A percentile compares a stretch with the other conserved stretches of the same genome.
phyloP scores from a whole-genome alignment of 2,113 vertebrate species.

The Equus quagga region DNA sequence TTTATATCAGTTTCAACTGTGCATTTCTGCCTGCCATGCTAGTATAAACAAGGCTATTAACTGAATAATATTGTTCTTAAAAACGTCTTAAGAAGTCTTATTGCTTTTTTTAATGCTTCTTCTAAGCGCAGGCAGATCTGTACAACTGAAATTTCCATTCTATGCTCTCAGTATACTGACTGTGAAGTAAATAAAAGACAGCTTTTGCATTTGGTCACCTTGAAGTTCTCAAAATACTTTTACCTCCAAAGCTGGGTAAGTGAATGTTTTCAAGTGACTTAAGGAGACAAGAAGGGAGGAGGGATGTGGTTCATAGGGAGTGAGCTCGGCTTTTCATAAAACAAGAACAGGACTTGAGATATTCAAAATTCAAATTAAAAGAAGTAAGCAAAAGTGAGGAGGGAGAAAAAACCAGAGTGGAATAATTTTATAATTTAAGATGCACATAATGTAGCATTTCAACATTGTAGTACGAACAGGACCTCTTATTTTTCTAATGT shows the following conservation, averaged over 20 bases:
- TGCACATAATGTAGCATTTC: constrained; percentile 39
- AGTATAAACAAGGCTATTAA: constrained; percentile 71
- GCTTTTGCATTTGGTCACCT: constrained; percentile 87
- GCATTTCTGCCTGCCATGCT: constrained; percentile 59
- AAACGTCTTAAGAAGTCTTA: constrained; percentile 75
- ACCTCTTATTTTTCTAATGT: not conserved
- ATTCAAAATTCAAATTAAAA: constrained; percentile 64
- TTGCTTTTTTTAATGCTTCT: constrained; percentile 79
- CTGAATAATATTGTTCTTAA: constrained; percentile 63
- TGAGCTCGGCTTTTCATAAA: constrained; percentile 58
- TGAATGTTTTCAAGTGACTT: constrained; percentile 81
- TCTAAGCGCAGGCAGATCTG: constrained; percentile 76
- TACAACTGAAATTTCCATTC: constrained; percentile 77
- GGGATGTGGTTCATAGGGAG: not conserved
- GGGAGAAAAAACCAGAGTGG: not conserved
- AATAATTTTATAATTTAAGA: constrained; percentile 69
- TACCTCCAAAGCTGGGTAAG: constrained; percentile 84
- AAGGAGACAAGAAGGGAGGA: not conserved
- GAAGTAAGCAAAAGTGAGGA: constrained; percentile 22
- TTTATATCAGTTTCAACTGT: constrained; percentile 65
- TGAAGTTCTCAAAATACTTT: constrained; percentile 85
- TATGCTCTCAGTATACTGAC: constrained; percentile 74
- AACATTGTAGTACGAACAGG: not conserved
- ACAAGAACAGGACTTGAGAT: constrained; percentile 72
- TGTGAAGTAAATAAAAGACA: constrained; percentile 85